Conservation (phyloP, 2,888 invertebrate species). For the Stenoptilia bipunctidactyla region DNA sequence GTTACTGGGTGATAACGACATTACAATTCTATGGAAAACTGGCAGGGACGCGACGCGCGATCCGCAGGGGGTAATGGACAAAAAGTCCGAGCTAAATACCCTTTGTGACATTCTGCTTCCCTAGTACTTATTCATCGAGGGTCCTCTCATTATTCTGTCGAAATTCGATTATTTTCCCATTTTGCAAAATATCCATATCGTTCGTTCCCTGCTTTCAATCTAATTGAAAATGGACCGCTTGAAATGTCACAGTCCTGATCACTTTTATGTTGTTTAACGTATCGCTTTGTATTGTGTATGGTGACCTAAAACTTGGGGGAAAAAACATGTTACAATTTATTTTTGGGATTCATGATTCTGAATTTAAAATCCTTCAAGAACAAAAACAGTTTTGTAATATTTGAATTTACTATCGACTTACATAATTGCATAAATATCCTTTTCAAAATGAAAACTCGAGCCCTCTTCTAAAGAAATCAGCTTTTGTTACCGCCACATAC, state of each 20-base stretch:
- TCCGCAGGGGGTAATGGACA: constrained; percentile 42
- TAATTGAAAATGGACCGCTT: constrained; percentile 60
- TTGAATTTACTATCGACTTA: too few relatives aligned
- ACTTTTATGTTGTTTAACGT: constrained; percentile 13
- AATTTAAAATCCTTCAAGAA: too few relatives aligned
- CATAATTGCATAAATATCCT: too few relatives aligned
- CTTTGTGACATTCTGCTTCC: constrained; percentile 58
- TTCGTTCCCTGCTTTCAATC: constrained; percentile 57
- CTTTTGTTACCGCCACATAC: too few relatives aligned
- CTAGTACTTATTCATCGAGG: constrained; percentile 55
- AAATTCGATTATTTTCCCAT: constrained; percentile 72
- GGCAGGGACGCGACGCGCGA: constrained; percentile 19
- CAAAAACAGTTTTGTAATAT: too few relatives aligned
- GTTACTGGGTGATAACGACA: constrained; percentile 64
- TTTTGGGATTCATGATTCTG: too few relatives aligned
- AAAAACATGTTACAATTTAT: too few relatives aligned
- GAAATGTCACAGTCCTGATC: constrained; percentile 36
- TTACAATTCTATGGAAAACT: constrained; percentile 39
- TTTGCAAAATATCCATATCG: constrained; percentile 68
- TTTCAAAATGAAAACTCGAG: too few relatives aligned
- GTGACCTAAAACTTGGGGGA: too few relatives aligned
- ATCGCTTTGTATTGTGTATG: constrained; percentile 3
- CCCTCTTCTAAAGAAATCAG: too few relatives aligned
- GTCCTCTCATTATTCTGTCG: constrained; percentile 67
- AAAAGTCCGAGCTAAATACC: constrained; percentile 70